Conservation (phyloP, 2,888 invertebrate genomes). For the Actias luna region DNA sequence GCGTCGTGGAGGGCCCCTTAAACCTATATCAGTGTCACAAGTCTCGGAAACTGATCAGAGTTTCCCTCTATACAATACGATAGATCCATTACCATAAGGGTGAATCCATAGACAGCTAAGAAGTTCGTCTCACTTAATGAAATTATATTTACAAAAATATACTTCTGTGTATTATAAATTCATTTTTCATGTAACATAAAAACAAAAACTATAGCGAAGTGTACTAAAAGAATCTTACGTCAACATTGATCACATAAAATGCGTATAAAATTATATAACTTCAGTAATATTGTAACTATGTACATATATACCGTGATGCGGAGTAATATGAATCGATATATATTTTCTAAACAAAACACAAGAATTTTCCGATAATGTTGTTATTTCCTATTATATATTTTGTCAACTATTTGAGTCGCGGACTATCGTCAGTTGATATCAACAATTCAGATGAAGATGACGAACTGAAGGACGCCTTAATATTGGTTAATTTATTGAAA, state of each 20-base stretch:
- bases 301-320: background rate
- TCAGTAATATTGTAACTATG: background rate
- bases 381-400: background rate
- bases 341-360: background rate
- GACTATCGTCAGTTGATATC: slow-evolving; percentile 3
- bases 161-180: too few species aligned
- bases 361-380: background rate
- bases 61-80: too few species aligned
- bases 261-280: background rate
- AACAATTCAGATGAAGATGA: slow-evolving; percentile 38
- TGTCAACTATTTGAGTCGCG: background rate
- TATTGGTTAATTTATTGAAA: slow-evolving; percentile 49
- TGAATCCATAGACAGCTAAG: too few species aligned
- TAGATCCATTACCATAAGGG: too few species aligned
- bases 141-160: too few species aligned
- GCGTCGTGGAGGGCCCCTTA: too few species aligned
- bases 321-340: background rate
- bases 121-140: too few species aligned
- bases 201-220: background rate
- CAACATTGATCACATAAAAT: background rate
- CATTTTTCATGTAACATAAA: too few species aligned
- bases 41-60: too few species aligned
- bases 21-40: too few species aligned
- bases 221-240: background rate
- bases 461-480: slow-evolving; percentile 44